phyloP scores from a whole-genome alignment of 2,113 vertebrate species.

The Grammomys surdaster region DNA sequence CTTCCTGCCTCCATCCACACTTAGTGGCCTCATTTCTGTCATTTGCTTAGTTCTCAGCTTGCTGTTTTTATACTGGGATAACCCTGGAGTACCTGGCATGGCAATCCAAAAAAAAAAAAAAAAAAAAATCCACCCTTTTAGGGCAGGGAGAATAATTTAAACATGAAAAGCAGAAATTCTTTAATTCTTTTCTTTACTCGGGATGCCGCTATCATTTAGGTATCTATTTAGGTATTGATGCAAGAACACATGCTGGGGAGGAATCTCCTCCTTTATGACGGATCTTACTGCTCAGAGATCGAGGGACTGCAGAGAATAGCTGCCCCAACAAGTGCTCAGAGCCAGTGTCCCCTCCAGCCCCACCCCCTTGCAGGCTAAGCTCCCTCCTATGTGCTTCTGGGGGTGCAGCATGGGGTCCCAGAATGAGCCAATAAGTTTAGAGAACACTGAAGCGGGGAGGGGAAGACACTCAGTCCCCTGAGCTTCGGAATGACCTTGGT shows the following conservation, averaged over 20 bases:
- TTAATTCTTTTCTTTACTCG: not conserved
- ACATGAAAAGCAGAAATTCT: not conserved
- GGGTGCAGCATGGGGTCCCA: too few relatives aligned
- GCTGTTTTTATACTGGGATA: too few relatives aligned
- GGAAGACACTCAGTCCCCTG: not conserved
- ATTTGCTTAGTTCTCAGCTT: rapidly evolving
- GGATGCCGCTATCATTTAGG: not conserved
- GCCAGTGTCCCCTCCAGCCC: not conserved
- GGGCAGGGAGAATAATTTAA: not conserved
- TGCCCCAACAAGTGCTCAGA: not conserved
- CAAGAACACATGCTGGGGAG: too few relatives aligned
- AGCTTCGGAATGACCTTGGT: not conserved
- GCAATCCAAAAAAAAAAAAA: not conserved
- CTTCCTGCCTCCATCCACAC: too few relatives aligned
- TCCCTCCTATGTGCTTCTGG: rapidly evolving
- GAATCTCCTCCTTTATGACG: not conserved
- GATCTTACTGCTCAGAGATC: not conserved
- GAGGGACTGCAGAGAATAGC: not conserved
- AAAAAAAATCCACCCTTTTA: not conserved
- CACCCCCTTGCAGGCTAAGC: rapidly evolving
- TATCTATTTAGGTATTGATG: not conserved
- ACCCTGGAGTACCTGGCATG: not conserved
- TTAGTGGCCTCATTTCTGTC: not conserved
- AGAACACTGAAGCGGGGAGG: not conserved
- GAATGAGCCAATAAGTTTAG: too few relatives aligned